Base-by-base conservation (phyloP, 2,797 vertebrate genomes). In the Channallabes apus region DNA sequence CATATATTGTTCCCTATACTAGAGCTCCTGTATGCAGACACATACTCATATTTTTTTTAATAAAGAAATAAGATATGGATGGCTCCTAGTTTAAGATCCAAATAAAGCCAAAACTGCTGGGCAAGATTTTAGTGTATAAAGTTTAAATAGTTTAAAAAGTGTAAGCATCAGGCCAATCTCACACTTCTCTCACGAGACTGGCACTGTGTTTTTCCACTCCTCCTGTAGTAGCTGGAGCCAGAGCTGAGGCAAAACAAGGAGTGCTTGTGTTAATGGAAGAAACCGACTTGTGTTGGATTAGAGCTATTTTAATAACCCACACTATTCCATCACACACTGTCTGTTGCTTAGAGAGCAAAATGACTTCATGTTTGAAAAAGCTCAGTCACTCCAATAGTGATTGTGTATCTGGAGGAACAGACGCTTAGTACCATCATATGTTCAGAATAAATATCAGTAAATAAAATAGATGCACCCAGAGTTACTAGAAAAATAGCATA, bases 171-270 rank as follows among this genome's bases (percentile, higher is more conserved):
- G 22, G 22, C 76, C 29, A 79, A 14, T 61, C 76, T 17, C 5
- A 59, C 20, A 6, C 56, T 32, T 59, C 75, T 59, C 56, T 77
- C 38, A 22, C 17, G 17, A 59, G 4, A 22, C 5, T 58, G 4
- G 1, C 8, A 35, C 6, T 38, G 29, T 24, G 32, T 61, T 79
- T 65, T 83, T 90, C 72, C 83, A 86, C 82, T 85, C 1, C 35
- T 85, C 22, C 59, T 67, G 61, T 72, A 78, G 77, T 58, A 82
- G 68, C 59, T 76, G 81, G 82, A 87, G 68, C n/a, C 82, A 62
- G 69, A 69, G 69, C 72, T 32, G 64, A 69, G 71, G 86, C 87
- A 80, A 82, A 93, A 94, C 92, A 93, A 91, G 90, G 90, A 84
- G 88, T 87, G 90, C 86, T 92, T 93, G 91, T 94, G 88, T 89